Conservation (phyloP, 2,113 vertebrate species). For the Saccopteryx bilineata region DNA sequence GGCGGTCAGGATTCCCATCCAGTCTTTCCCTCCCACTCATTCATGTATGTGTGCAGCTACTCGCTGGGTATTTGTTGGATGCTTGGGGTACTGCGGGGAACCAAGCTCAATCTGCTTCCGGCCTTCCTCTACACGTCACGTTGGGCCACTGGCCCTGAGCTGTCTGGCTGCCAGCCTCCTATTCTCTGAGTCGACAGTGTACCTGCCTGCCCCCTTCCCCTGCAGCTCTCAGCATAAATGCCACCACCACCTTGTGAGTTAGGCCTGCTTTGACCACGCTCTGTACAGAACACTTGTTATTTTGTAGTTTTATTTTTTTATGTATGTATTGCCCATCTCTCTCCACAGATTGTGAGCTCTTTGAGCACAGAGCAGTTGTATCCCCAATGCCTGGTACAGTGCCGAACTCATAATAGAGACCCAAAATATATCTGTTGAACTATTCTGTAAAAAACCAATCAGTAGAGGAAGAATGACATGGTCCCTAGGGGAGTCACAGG, state of each 20-base stretch:
- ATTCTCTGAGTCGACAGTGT: background rate
- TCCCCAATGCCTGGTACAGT: background rate
- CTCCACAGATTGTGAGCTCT: background rate
- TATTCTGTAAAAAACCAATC: background rate
- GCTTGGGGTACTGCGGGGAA: background rate
- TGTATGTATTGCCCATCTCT: background rate
- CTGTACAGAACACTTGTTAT: background rate
- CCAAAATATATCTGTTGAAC: constrained; percentile 45
- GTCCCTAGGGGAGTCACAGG: background rate
- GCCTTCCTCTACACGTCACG: background rate
- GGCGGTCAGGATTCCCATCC: background rate
- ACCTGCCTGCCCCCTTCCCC: background rate
- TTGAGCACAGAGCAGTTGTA: background rate
- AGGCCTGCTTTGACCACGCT: background rate
- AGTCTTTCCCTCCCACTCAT: background rate
- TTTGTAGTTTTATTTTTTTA: background rate
- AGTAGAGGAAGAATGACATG: background rate
- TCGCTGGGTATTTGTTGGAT: background rate
- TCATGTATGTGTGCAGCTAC: background rate
- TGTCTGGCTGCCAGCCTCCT: background rate
- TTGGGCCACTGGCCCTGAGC: background rate
- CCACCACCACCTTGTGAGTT: background rate
- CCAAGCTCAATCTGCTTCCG: background rate
- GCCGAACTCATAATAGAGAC: background rate
- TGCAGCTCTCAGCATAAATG: constrained; percentile 5